These are phyloP conservation scores for Mnemiopsis leidyi DNA, from an alignment of 37 sponge, comb jelly and placozoan species.

Conservation along the genomic window DNA sequence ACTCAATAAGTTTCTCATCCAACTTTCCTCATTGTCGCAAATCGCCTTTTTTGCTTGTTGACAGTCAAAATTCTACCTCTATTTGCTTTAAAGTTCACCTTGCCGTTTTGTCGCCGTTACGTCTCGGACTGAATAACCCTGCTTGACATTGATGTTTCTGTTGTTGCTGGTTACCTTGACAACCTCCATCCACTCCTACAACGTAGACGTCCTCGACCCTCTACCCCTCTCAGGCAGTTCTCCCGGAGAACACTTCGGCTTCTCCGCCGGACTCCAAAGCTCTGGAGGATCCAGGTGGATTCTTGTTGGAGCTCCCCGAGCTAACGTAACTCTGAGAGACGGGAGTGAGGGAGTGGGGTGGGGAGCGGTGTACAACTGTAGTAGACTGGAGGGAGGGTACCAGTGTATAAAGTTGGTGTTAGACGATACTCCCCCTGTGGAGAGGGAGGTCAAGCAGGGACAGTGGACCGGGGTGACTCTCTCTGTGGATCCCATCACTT, in stretches of 20 bases:
- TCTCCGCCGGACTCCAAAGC: slow-evolving; percentile 10
- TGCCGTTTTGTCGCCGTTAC: background rate
- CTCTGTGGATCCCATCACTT: background rate
- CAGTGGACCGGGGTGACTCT: slow-evolving; percentile 36
- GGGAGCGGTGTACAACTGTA: slow-evolving; percentile 55
- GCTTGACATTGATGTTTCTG: background rate
- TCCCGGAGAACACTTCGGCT: slow-evolving; percentile 28
- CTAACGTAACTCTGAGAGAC: background rate
- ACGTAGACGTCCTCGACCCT: slow-evolving; percentile 35
- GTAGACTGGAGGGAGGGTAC: background rate
- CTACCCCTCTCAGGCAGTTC: background rate
- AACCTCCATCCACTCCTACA: background rate
- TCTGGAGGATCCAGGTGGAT: slow-evolving; percentile 5
- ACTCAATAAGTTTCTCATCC: background rate
- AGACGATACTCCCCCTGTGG: background rate
- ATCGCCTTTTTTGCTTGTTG: background rate
- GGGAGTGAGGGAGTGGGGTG: slow-evolving; percentile 10
- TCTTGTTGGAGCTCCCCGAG: slow-evolving; percentile 36
- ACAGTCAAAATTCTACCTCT: background rate
- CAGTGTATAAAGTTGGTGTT: background rate
- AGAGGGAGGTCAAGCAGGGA: slow-evolving; percentile 29
- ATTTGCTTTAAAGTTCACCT: background rate
- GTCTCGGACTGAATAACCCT: background rate
- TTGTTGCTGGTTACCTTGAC: background rate
- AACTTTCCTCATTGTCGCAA: background rate